Evolutionary conservation across 1,140 invertebrate species (phyloP).

Genomic region (Leptestheria dahalacensis): DNA sequence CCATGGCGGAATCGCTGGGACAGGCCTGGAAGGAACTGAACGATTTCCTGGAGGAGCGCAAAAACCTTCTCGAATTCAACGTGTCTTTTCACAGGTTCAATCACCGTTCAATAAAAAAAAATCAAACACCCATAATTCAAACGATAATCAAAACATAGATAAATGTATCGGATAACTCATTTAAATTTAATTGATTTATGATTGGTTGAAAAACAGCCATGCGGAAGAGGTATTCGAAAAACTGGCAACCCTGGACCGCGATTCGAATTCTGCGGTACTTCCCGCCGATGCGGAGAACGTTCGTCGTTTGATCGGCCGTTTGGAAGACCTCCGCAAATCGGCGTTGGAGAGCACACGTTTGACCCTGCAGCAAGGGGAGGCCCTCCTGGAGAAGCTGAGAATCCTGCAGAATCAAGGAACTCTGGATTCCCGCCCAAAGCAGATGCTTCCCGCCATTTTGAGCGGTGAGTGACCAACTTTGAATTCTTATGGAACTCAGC

Average conservation of each 20-base stretch:
- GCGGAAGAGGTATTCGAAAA: slow-evolving; percentile 49
- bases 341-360: slow-evolving; percentile 60
- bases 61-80: slow-evolving; percentile 57
- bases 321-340: slow-evolving; percentile 45
- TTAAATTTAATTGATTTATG: no score
- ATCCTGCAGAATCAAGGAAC: slow-evolving; percentile 48
- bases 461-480: no score
- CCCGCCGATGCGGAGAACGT: slow-evolving; percentile 51
- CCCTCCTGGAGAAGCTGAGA: slow-evolving; percentile 48
- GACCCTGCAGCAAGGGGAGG: slow-evolving; percentile 61
- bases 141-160: not conserved
- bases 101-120: not conserved
- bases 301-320: slow-evolving; percentile 42
- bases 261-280: slow-evolving; percentile 42
- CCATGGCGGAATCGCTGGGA: slow-evolving; percentile 78
- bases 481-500: no score
- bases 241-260: slow-evolving; percentile 48
- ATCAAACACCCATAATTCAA: not conserved
- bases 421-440: slow-evolving; percentile 53
- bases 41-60: slow-evolving; percentile 55
- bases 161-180: no score
- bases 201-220: no score
- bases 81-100: slow-evolving; percentile 48
- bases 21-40: slow-evolving; percentile 80
- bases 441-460: slow-evolving; percentile 6